A percentile compares a stretch with the other conserved stretches of the same genome.
Conservation (phyloP, 2,888 invertebrate genomes). For the Campoplex nolae region DNA sequence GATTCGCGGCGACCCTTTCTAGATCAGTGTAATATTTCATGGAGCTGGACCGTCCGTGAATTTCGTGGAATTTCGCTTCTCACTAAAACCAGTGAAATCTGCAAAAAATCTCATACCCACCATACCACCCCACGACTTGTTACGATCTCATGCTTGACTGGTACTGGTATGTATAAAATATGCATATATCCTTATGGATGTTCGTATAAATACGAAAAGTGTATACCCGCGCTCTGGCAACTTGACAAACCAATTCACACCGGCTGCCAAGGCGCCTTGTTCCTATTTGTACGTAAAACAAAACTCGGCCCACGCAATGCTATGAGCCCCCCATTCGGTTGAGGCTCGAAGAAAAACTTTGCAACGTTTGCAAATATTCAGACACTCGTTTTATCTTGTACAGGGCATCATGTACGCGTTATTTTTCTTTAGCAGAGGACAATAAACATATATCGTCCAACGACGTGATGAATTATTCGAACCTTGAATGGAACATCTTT, state of each 20-base stretch:
- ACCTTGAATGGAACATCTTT: background rate
- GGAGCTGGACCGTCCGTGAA: slow-evolving; percentile 56
- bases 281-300: slow-evolving; percentile 82
- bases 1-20: slow-evolving; percentile 48
- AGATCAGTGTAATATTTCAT: slow-evolving; percentile 77
- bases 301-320: slow-evolving; percentile 72
- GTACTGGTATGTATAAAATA: slow-evolving; percentile 2
- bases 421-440: background rate
- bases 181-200: slow-evolving; percentile 67
- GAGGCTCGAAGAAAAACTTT: slow-evolving; percentile 25
- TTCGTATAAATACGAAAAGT: slow-evolving; percentile 72
- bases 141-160: slow-evolving; percentile 3
- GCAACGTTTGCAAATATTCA: slow-evolving; percentile 36
- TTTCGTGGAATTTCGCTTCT: slow-evolving; percentile 58
- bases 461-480: background rate
- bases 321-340: background rate
- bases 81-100: slow-evolving; percentile 54
- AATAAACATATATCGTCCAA: background rate
- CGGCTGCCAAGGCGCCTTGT: slow-evolving; percentile 82
- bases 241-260: slow-evolving; percentile 83
- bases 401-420: background rate
- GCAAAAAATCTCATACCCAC: slow-evolving; percentile 59
- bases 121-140: slow-evolving; percentile 16
- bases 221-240: slow-evolving; percentile 78
- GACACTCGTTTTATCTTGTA: slow-evolving; percentile 36